Evolutionary conservation across 2,888 invertebrate species (phyloP).

Genomic region (Gasteruption jaculator): DNA sequence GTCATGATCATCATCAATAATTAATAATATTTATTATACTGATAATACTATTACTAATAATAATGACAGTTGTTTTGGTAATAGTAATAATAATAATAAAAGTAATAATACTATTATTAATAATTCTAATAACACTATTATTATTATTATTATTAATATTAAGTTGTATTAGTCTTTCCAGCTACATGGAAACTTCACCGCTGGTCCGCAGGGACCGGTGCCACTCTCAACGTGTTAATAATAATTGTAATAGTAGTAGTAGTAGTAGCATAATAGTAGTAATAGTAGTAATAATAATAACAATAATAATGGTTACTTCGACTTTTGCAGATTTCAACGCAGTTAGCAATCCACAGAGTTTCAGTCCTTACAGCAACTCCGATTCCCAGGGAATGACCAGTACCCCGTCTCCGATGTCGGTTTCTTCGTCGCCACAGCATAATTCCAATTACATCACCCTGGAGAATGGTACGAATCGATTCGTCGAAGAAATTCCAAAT

Average conservation of each 20-base stretch:
- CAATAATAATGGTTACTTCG: background rate
- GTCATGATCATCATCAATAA: too few species aligned
- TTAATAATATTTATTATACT: too few species aligned
- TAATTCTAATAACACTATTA: background rate
- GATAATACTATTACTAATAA: too few species aligned
- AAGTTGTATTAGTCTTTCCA: background rate
- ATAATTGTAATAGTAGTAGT: background rate
- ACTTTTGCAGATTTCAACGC: conserved; percentile 15
- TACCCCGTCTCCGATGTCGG: conserved; percentile 30
- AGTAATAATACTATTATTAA: conserved; percentile 1
- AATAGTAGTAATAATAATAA: background rate
- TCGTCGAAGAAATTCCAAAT: background rate
- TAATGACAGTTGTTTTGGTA: too few species aligned
- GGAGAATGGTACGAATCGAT: conserved; percentile 23
- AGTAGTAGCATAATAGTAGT: background rate
- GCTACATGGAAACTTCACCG: background rate
- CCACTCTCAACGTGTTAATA: too few species aligned
- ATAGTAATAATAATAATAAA: too few species aligned
- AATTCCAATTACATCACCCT: conserved; percentile 25
- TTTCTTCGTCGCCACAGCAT: conserved; percentile 26
- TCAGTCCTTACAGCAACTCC: conserved; percentile 27
- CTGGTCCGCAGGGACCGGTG: too few species aligned
- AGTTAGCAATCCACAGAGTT: conserved; percentile 15
- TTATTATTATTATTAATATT: background rate
- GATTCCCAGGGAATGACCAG: conserved; percentile 28